Evolutionary conservation across 2,888 invertebrate species (phyloP).

Genomic region (Leucoma salicis): DNA sequence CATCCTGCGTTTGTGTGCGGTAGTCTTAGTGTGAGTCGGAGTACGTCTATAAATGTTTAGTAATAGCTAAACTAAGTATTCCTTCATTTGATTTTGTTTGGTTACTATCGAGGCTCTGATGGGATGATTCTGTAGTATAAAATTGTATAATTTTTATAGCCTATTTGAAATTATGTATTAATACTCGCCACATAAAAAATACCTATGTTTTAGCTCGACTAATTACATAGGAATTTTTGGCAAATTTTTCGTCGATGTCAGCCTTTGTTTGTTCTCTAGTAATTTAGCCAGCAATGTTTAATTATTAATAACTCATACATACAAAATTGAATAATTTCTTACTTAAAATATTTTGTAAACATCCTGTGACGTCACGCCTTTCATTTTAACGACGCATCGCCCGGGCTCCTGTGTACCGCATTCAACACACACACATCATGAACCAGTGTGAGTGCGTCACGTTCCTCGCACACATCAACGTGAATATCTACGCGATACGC

Average conservation of each 20-base stretch:
- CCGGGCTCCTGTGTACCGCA: constrained; percentile 48
- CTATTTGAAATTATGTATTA: too few species aligned
- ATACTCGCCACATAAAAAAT: too few species aligned
- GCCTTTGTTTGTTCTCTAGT: too few species aligned
- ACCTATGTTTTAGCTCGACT: too few species aligned
- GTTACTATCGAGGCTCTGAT: constrained; percentile 11
- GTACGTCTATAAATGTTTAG: constrained; percentile 32
- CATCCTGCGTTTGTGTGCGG: constrained; percentile 52
- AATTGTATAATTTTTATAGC: too few species aligned
- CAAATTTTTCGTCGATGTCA: too few species aligned
- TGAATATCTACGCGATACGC: constrained; percentile 59
- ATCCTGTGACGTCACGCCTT: constrained; percentile 49
- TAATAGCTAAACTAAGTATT: constrained; percentile 38
- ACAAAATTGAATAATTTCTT: constrained; percentile 1
- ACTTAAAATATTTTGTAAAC: constrained; percentile 21
- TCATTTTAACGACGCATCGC: constrained; percentile 44
- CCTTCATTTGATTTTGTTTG: constrained; percentile 30
- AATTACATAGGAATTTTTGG: too few species aligned
- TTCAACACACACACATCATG: constrained; percentile 51
- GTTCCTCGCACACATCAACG: constrained; percentile 54
- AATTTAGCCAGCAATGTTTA: too few species aligned
- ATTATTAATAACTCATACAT: too few species aligned
- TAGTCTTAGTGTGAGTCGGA: constrained; percentile 22
- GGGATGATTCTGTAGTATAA: too few species aligned
- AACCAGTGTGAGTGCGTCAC: constrained; percentile 42